These are phyloP conservation scores for Megaceryle alcyon DNA, from an alignment of 2,797 vertebrate species.

Conservation along the genomic window DNA sequence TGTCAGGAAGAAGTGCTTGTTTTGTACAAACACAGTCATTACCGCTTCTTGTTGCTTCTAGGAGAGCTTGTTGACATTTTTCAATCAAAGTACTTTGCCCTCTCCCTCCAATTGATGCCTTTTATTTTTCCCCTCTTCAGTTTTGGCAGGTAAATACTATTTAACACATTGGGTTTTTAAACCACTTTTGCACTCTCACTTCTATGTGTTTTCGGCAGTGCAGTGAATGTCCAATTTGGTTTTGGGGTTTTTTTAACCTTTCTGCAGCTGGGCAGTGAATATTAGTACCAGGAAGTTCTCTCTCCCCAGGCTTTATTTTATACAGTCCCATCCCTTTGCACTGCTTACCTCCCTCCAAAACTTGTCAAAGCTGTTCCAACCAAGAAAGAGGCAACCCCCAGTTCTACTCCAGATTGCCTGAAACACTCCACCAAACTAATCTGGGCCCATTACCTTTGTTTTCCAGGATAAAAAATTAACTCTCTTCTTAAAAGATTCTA, in stretches of 20 bases:
- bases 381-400: not conserved
- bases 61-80: slow-evolving; percentile 41
- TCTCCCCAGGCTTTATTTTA: not conserved
- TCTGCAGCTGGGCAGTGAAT: not conserved
- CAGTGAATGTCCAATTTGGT: not conserved
- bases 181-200: not conserved
- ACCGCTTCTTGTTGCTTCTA: slow-evolving; percentile 11
- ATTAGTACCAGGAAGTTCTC: not conserved
- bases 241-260: not conserved
- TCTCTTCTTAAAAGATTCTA: not conserved
- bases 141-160: not conserved
- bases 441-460: not conserved
- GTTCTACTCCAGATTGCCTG: not conserved
- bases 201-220: not conserved
- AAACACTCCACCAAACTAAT: not conserved
- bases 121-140: not conserved
- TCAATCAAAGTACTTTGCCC: slow-evolving; percentile 33
- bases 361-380: not conserved
- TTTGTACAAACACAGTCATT: not conserved
- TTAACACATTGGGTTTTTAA: not conserved
- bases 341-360: not conserved
- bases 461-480: not conserved
- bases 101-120: not conserved
- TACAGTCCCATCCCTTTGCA: not conserved
- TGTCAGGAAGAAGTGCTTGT: not conserved